Conservation (phyloP, 2,113 vertebrate genomes). For the Lampris incognitus region DNA sequence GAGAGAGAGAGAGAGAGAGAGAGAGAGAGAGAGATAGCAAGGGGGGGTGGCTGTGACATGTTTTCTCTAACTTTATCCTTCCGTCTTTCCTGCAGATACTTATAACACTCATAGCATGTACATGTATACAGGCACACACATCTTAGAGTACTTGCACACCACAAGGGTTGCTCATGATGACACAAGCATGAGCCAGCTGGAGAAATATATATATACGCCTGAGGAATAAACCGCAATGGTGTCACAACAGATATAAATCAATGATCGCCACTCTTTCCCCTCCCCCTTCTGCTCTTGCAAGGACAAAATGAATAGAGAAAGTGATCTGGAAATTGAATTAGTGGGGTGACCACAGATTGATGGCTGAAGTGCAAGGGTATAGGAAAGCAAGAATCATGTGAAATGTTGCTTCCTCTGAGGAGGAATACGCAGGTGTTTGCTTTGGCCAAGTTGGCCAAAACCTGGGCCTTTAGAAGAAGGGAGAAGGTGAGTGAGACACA, state of each 20-base stretch:
- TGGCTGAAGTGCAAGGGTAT: neutral
- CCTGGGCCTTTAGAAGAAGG: neutral
- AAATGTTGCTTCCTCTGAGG: conserved; percentile 61
- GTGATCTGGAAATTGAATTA: conserved; percentile 19
- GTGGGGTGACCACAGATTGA: conserved; percentile 35
- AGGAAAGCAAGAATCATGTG: conserved; percentile 58
- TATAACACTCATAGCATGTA: conserved; percentile 43
- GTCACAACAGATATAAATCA: neutral
- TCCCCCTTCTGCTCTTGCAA: neutral
- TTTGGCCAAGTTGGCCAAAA: conserved; percentile 59
- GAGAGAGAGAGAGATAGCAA: neutral
- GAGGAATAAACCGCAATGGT: neutral
- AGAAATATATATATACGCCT: conserved; percentile 22
- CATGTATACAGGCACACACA: conserved; percentile 3
- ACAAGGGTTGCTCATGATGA: conserved; percentile 14
- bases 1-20: conserved; percentile 4
- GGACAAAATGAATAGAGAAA: neutral
- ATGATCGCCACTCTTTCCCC: neutral
- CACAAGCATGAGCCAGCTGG: conserved; percentile 24
- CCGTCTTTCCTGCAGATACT: conserved; percentile 31
- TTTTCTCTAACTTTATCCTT: conserved; percentile 33
- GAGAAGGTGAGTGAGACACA: conserved; percentile 18
- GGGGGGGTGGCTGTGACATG: conserved; percentile 3
- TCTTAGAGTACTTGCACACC: conserved; percentile 35
- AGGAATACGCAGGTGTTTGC: conserved; percentile 64